Base-by-base conservation (phyloP, 2,888 invertebrate genomes). In the Tromatobia lineatoria region DNA sequence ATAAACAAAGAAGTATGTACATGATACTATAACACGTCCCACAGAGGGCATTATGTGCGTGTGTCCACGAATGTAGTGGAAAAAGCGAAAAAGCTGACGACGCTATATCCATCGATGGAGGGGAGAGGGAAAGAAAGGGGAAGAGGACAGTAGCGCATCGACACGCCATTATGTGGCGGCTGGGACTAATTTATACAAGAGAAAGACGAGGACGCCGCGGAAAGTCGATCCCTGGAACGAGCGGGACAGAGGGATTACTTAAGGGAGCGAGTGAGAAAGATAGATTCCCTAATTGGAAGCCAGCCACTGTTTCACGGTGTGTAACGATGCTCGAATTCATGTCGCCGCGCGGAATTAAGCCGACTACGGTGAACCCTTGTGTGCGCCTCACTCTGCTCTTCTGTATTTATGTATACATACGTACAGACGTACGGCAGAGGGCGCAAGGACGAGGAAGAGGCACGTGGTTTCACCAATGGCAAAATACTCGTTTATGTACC, bases 111-210 rank as follows among this genome's bases (percentile, higher is more conserved):
- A 59, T 18, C 54, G 29, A 29, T n/a, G 18, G 50, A 50, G 29
- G 61, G 38, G 64, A n/a, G 45, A 25, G 45, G 25, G 76, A 75
- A 76, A 57, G 57, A 77, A 80, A 77, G 73, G 88, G 86, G 74
- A 52, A 71, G 86, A 89, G 90, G 92, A 92, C 93, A 90, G 93
- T 93, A 93, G 93, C 93, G 91, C 92, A 93, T 93, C 93, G 93
- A 93, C 93, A 93, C 93, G 92, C 93, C 92, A 93, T 93, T 93
- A 93, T 93, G 93, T 93, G 93, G 91, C 92, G 92, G 91, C 91
- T 90, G 91, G 91, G 93, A 93, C 93, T 93, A 93, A 93, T 93
- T 93, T 93, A 93, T 93, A 93, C 93, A 93, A 93, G 92, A 82
- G 92, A 91, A 91, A 91, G 91, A 93, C 91, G 90, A 91, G 89